phyloP scores from a whole-genome alignment of 1,140 invertebrate species.

The Dryas iulia region DNA sequence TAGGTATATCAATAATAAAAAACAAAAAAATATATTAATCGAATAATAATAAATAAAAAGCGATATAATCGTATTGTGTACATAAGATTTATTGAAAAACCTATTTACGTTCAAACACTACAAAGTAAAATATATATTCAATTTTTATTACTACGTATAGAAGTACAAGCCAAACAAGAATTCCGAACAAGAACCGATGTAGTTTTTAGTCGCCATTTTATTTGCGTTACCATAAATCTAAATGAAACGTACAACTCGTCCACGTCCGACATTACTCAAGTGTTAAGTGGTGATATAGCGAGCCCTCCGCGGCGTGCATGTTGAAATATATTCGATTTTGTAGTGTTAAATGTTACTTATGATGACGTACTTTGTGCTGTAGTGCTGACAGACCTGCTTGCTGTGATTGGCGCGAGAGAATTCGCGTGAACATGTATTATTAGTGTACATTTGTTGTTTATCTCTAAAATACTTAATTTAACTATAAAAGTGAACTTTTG shows the following conservation, averaged over 20 bases:
- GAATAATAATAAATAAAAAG: not conserved
- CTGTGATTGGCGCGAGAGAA: not conserved
- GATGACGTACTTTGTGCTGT: not conserved
- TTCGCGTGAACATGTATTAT: not conserved
- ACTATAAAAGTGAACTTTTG: not conserved
- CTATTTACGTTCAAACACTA: not conserved
- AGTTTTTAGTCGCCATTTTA: constrained; percentile 2
- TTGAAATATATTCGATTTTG: not conserved
- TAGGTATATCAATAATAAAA: too few relatives aligned
- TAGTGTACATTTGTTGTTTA: not conserved
- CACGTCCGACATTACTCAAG: not conserved
- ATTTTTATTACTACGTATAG: not conserved
- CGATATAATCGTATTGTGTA: too few relatives aligned
- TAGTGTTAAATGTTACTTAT: not conserved
- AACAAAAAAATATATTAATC: too few relatives aligned
- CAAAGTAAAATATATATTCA: not conserved
- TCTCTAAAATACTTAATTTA: not conserved
- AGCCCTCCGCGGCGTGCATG: constrained; percentile 1
- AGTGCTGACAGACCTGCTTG: not conserved
- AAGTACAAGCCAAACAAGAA: not conserved
- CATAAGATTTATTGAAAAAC: too few relatives aligned
- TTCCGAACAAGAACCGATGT: not conserved
- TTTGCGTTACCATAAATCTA: constrained; percentile 2
- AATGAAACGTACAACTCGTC: not conserved
- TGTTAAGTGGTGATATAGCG: not conserved